Evolutionary conservation across 2,797 vertebrate genomes (phyloP).

Genomic region (Enoplosus armatus): DNA sequence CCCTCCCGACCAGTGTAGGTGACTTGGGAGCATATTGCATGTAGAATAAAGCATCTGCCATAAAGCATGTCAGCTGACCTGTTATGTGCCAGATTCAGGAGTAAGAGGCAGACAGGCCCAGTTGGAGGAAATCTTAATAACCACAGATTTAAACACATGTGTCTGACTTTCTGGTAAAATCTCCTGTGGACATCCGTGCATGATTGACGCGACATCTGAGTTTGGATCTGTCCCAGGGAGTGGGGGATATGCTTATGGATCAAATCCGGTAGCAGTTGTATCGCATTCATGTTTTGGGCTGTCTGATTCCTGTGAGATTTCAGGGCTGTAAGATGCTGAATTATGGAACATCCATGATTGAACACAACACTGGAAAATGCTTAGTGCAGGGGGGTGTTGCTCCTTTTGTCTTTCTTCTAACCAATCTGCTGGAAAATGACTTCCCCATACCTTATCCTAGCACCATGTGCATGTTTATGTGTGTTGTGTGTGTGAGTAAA

Average conservation of each 20-base stretch:
- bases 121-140: conserved; percentile 25
- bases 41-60: conserved; percentile 8
- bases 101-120: not conserved
- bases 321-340: conserved; percentile 25
- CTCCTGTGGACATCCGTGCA: conserved; percentile 36
- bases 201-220: conserved; percentile 62
- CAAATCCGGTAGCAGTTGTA: conserved; percentile 38
- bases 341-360: conserved; percentile 28
- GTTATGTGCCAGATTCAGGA: not conserved
- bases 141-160: conserved; percentile 33
- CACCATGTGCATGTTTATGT: not conserved
- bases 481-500: not conserved
- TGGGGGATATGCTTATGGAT: conserved; percentile 23
- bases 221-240: conserved; percentile 60
- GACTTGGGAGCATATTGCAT: conserved; percentile 17
- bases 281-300: conserved; percentile 53
- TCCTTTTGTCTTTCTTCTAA: not conserved
- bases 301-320: conserved; percentile 23
- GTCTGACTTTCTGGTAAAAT: conserved; percentile 44
- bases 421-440: conserved; percentile 27
- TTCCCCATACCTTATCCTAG: not conserved
- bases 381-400: not conserved
- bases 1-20: conserved; percentile 25
- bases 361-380: conserved; percentile 11
- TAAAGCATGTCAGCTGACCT: conserved; percentile 5